Percentiles rank a stretch among this genome's conserved stretches.
Evolutionary conservation across 92 coral and sea anemone species (phyloP).

Genomic region (Epizoanthus illoricatus): DNA sequence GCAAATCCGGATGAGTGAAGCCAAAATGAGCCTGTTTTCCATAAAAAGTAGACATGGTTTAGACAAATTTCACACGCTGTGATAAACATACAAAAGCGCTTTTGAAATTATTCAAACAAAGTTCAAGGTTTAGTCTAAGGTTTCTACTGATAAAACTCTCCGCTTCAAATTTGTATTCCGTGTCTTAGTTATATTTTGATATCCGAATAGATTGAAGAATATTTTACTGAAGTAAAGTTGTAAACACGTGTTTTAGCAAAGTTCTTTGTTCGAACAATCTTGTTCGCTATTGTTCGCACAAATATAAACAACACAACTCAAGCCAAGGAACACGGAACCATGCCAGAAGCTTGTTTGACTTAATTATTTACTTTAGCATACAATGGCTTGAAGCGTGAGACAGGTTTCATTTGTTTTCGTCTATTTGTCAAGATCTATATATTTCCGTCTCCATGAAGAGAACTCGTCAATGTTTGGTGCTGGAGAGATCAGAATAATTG

Average conservation of each 20-base stretch:
- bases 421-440: slow-evolving; percentile 4
- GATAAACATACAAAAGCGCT: slow-evolving; percentile 71
- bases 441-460: slow-evolving; percentile 2
- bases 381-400: background rate
- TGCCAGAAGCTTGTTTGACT: slow-evolving; percentile 24
- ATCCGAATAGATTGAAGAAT: background rate
- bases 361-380: slow-evolving; percentile 9
- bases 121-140: slow-evolving; percentile 9
- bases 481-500: slow-evolving; percentile 12
- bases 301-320: slow-evolving; percentile 79
- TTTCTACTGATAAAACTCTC: slow-evolving; percentile 2
- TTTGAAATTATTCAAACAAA: slow-evolving; percentile 25
- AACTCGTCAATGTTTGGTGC: background rate
- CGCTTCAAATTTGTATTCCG: background rate
- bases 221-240: background rate
- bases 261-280: slow-evolving; percentile 55
- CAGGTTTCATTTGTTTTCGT: background rate
- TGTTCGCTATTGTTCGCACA: slow-evolving; percentile 70
- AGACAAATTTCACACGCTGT: slow-evolving; percentile 84
- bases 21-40: slow-evolving; percentile 74
- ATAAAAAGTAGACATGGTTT: slow-evolving; percentile 86
- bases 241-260: slow-evolving; percentile 55
- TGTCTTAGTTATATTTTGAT: background rate
- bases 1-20: slow-evolving; percentile 9
- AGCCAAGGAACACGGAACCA: slow-evolving; percentile 36